Conservation (phyloP, 2,797 vertebrate genomes). For the Ptychobarbus kaznakovi region DNA sequence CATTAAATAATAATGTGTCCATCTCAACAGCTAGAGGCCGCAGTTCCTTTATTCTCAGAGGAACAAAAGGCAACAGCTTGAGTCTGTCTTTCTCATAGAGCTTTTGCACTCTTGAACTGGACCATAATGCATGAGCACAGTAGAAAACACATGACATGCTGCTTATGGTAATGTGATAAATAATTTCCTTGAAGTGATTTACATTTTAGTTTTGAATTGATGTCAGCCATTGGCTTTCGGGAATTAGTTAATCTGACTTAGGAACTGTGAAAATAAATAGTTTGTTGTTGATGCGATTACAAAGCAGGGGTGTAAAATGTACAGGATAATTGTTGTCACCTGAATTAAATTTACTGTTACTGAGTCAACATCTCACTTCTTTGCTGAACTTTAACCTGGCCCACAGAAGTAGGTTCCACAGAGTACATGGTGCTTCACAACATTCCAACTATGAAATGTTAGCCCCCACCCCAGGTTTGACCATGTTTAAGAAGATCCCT, state of each 20-base stretch:
- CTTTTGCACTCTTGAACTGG: constrained; percentile 1
- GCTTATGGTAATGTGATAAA: not conserved
- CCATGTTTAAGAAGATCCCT: not conserved
- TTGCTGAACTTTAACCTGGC: not conserved
- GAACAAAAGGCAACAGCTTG: constrained; percentile 23
- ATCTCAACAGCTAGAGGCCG: constrained; percentile 28
- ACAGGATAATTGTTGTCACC: not conserved
- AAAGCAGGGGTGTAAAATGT: not conserved
- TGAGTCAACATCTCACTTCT: not conserved
- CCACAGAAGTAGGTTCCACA: not conserved
- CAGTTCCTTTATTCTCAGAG: constrained; percentile 20
- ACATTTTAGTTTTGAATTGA: not conserved
- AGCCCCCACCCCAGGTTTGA: not conserved
- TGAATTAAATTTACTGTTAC: not conserved
- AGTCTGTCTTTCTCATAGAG: constrained; percentile 5
- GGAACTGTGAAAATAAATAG: not conserved
- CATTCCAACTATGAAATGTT: not conserved
- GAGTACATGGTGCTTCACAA: not conserved
- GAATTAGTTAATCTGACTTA: not conserved
- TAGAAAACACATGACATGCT: constrained; percentile 29
- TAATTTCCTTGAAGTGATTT: not conserved
- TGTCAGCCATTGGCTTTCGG: not conserved
- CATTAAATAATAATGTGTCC: not conserved
- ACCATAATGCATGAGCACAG: constrained; percentile 24
- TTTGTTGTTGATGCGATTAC: not conserved